Percentiles rank a stretch among this genome's conserved stretches.
Conservation (phyloP, 2,888 invertebrate genomes). For the Junonia oenone region DNA sequence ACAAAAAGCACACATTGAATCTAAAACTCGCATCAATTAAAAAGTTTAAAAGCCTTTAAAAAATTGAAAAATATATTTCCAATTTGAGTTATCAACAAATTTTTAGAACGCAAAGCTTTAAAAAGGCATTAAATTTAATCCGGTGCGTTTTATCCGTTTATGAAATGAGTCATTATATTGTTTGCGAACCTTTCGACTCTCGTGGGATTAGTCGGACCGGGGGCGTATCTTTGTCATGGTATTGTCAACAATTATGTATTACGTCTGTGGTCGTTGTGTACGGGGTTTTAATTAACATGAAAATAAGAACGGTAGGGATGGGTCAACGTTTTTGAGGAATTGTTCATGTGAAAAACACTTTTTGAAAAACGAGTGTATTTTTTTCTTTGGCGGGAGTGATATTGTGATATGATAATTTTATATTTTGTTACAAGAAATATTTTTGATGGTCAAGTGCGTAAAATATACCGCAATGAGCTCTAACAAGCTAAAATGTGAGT, state of each 20-base stretch:
- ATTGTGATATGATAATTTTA: too few species aligned
- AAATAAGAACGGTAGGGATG: neutral
- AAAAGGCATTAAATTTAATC: conserved; percentile 1
- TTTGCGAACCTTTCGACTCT: conserved; percentile 12
- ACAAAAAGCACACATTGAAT: too few species aligned
- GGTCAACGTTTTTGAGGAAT: neutral
- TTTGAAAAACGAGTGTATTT: too few species aligned
- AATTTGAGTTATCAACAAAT: neutral
- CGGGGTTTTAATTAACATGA: neutral
- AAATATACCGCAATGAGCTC: too few species aligned
- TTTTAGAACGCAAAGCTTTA: neutral
- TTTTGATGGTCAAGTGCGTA: too few species aligned
- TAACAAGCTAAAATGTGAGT: too few species aligned
- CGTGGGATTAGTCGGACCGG: conserved; percentile 12
- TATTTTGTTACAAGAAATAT: too few species aligned
- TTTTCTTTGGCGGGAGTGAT: neutral
- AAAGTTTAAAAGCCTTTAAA: neutral
- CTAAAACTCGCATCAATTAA: too few species aligned
- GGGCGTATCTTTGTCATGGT: conserved; percentile 18
- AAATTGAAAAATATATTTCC: neutral
- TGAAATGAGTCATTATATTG: conserved; percentile 11
- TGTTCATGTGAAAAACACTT: too few species aligned
- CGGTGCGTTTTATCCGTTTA: neutral
- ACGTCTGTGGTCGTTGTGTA: neutral
- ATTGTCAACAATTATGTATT: conserved; percentile 24